Base-by-base conservation (phyloP, 1,140 invertebrate genomes). In the Ostrea edulis region DNA sequence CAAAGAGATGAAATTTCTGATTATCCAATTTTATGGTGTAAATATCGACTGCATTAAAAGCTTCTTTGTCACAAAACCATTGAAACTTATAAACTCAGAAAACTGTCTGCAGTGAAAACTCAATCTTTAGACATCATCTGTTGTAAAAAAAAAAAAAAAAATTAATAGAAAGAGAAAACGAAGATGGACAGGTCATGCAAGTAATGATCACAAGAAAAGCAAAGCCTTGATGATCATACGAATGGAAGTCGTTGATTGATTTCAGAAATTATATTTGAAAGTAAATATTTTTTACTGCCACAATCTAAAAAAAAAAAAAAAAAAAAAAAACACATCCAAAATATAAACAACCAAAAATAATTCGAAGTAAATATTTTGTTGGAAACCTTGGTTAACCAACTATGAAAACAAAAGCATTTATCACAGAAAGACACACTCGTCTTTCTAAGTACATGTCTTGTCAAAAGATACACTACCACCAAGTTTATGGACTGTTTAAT, bases 191-290 rank as follows among this genome's bases (percentile, higher is more conserved):
- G 0, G 35, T 29, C 68, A 77, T 29, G 12, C 25, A 77, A 35
- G 68, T 29, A 77, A 77, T 77, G 68, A 77, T 77, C 68, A 77
- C 68, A 77, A 29, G 68, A 35, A 77, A 77, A 11, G 4, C 4
- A 44, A 62, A 62, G n/a, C 35, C 35, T 44, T 44, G 35, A 44
- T 62, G 55, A n/a, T 20, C 55, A 62, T 20, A 58, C 14, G 55
- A 58, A 17, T 17, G 14, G 14, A 12, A n/a, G 1, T 12, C 17
- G 55, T 62, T 20, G 5, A 17, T 20, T 62, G 55, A 62, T 44
- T 44, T 44, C 55, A 20, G 55, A 62, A 62, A 62, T 62, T 62
- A 7, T 62, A 17, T 62, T 62, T 62, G 17, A 62, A 62, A 62
- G 7, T 62, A 62, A 20, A 58, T 17, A 58, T 58, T 58, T 58